phyloP scores from a whole-genome alignment of 1,140 invertebrate genomes.

The Drosophila bocki region DNA sequence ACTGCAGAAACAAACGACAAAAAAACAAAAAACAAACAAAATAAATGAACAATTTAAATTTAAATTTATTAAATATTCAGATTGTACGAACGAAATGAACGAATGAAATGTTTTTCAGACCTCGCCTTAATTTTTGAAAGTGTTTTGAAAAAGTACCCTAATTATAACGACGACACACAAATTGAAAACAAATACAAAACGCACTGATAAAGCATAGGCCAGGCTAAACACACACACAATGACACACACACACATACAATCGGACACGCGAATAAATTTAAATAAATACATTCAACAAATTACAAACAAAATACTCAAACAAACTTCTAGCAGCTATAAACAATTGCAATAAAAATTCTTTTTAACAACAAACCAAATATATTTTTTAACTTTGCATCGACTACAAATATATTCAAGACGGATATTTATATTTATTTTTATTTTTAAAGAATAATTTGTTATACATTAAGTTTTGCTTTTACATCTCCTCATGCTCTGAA shows the following conservation, averaged over 20 bases:
- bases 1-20: constrained; percentile 51
- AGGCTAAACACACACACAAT: constrained; percentile 46
- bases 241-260: constrained; percentile 28
- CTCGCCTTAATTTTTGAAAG: constrained; percentile 68
- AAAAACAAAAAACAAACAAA: constrained; percentile 6
- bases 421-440: not conserved
- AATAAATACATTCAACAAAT: constrained; percentile 48
- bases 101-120: constrained; percentile 61
- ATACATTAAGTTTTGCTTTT: not conserved
- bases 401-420: not conserved
- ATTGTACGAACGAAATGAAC: constrained; percentile 37
- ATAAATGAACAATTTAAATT: constrained; percentile 46
- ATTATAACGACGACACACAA: constrained; percentile 15
- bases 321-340: constrained; percentile 64
- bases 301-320: constrained; percentile 66
- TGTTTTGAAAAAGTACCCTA: constrained; percentile 56
- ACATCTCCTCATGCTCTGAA: not conserved
- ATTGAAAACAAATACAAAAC: constrained; percentile 24
- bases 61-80: constrained; percentile 45
- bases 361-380: constrained; percentile 42
- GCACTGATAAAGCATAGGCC: constrained; percentile 61
- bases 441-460: constrained; percentile 11
- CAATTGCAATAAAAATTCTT: constrained; percentile 68
- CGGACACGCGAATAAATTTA: constrained; percentile 37
- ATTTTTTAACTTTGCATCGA: not conserved